Conservation (phyloP, 2,888 invertebrate species). For the Glaucopsyche alexis region DNA sequence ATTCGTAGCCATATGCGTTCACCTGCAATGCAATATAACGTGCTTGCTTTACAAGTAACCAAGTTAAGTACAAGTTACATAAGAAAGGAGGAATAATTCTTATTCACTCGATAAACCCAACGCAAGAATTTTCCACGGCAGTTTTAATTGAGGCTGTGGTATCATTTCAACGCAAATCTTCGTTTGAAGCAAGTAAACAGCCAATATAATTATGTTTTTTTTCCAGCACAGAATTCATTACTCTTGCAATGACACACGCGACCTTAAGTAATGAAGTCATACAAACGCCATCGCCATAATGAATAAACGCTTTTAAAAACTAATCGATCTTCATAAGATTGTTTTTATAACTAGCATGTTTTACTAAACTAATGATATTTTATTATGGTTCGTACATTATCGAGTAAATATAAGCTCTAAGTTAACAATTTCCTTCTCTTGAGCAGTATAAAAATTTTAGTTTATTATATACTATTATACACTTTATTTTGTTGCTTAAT, state of each 20-base stretch:
- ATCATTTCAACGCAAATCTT: background rate
- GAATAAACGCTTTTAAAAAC: conserved; percentile 72
- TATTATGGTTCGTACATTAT: background rate
- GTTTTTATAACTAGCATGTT: conserved; percentile 38
- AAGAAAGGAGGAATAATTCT: too few relatives aligned
- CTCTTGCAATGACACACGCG: conserved; percentile 29
- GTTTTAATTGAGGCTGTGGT: background rate
- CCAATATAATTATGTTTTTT: conserved; percentile 18
- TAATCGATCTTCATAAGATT: conserved; percentile 58
- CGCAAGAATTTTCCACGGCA: background rate
- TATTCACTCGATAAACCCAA: too few relatives aligned
- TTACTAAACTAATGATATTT: conserved; percentile 31
- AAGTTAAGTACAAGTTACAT: too few relatives aligned
- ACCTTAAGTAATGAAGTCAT: conserved; percentile 59
- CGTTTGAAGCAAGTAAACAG: background rate
- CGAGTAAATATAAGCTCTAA: background rate
- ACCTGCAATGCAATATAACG: too few relatives aligned
- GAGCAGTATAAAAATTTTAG: background rate
- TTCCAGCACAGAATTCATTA: conserved; percentile 25
- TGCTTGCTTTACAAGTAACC: too few relatives aligned
- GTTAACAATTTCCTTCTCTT: background rate
- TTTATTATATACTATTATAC: too few relatives aligned
- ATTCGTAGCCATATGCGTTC: too few relatives aligned
- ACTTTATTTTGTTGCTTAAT: too few relatives aligned
- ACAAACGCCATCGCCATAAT: conserved; percentile 64